Percentiles rank a stretch among this genome's conserved stretches.
These are phyloP conservation scores for Synanthedon formicaeformis DNA, from an alignment of 2,888 invertebrate genomes.

Conservation along the genomic window DNA sequence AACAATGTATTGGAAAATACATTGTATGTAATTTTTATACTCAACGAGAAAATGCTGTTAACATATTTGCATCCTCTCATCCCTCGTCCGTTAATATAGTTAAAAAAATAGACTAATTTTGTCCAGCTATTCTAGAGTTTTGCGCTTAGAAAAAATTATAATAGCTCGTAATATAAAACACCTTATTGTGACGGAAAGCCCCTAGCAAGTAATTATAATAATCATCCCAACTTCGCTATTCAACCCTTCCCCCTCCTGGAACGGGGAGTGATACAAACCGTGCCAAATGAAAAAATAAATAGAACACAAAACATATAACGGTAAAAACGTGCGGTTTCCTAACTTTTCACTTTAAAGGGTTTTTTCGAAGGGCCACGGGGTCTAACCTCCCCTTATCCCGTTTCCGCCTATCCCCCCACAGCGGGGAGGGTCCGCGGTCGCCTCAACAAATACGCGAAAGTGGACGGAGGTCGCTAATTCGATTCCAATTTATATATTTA, in stretches of 20 bases:
- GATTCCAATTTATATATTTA: conserved; percentile 19
- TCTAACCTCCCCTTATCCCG: conserved; percentile 7
- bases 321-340: conserved; percentile 19
- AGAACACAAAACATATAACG: conserved; percentile 8
- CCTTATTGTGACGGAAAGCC: too few relatives aligned
- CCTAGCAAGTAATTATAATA: too few relatives aligned
- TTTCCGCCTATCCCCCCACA: background rate
- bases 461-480: conserved; percentile 35
- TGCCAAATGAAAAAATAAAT: conserved; percentile 6
- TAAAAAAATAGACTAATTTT: too few relatives aligned
- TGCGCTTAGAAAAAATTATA: too few relatives aligned
- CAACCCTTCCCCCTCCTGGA: background rate
- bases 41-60: too few relatives aligned
- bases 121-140: too few relatives aligned
- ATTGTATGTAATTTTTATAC: too few relatives aligned
- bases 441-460: conserved; percentile 37
- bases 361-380: conserved; percentile 33
- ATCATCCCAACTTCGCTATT: too few relatives aligned
- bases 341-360: conserved; percentile 51
- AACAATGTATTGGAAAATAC: too few relatives aligned
- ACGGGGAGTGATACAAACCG: background rate
- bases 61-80: too few relatives aligned
- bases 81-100: too few relatives aligned
- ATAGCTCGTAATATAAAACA: too few relatives aligned
- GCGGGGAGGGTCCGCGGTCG: conserved; percentile 20